These are phyloP conservation scores for Brachionus manjavacas DNA, from an alignment of 1,140 invertebrate species.

Conservation along the genomic window DNA sequence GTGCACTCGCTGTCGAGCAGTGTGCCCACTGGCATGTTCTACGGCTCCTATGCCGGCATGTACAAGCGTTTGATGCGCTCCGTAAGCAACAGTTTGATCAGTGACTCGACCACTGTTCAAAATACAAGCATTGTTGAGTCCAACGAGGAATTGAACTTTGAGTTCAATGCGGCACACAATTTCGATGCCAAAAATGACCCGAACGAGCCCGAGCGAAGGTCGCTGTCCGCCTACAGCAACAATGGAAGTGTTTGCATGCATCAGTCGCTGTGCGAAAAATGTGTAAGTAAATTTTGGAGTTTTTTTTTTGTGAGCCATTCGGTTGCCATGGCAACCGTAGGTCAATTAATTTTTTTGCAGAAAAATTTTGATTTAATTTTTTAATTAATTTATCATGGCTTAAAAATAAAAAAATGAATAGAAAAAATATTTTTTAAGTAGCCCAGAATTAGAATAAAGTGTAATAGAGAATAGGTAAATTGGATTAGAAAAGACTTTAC, in stretches of 20 bases:
- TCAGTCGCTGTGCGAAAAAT: constrained; percentile 1
- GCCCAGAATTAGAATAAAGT: no score
- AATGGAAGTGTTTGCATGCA: neutral
- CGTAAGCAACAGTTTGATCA: constrained; percentile 34
- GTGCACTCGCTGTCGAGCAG: neutral
- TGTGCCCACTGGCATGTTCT: neutral
- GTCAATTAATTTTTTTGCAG: no score
- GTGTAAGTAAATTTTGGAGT: neutral
- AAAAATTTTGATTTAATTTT: no score
- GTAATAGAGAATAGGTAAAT: no score
- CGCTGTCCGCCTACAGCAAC: neutral
- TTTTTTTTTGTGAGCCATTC: neutral
- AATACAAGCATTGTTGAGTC: neutral
- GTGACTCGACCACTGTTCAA: neutral
- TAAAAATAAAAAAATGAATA: no score
- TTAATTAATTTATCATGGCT: no score
- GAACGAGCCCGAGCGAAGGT: neutral
- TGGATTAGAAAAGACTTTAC: no score
- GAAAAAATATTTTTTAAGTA: no score
- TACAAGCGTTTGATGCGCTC: constrained; percentile 40
- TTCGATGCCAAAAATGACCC: neutral
- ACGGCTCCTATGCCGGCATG: constrained; percentile 1
- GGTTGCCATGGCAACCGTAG: neutral
- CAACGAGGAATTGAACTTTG: neutral
- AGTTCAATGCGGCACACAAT: neutral